Percentiles rank a stretch among this genome's conserved stretches.
Evolutionary conservation across 2,888 invertebrate species (phyloP).

Genomic region (Macrosoma leucophasiata): DNA sequence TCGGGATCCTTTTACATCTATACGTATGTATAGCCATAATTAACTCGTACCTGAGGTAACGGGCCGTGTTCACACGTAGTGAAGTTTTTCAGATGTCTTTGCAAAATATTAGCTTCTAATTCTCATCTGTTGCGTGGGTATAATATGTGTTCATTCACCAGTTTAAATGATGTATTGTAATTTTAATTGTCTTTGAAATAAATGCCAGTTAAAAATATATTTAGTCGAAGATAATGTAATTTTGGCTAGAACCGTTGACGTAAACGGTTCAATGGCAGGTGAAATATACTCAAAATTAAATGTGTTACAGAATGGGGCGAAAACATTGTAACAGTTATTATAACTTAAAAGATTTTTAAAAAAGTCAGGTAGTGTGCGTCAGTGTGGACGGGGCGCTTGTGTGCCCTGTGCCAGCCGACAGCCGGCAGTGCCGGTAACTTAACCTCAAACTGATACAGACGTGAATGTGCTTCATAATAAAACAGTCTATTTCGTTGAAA

Average conservation of each 20-base stretch:
- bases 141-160: background rate
- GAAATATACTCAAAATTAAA: no score
- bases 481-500: slow-evolving; percentile 50
- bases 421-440: slow-evolving; percentile 70
- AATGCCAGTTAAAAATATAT: no score
- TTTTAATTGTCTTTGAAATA: no score
- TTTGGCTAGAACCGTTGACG: no score
- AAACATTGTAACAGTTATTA: no score
- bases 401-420: slow-evolving; percentile 50
- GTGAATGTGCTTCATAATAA: slow-evolving; percentile 66
- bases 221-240: no score
- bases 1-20: slow-evolving; percentile 63
- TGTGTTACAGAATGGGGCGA: no score
- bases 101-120: background rate
- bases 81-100: slow-evolving; percentile 26
- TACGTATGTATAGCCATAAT: slow-evolving; percentile 57
- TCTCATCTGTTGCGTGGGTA: background rate
- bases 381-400: slow-evolving; percentile 46
- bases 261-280: no score
- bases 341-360: no score
- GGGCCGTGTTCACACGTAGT: slow-evolving; percentile 41
- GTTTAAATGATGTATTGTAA: no score
- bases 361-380: slow-evolving; percentile 48
- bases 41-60: slow-evolving; percentile 68
- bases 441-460: slow-evolving; percentile 74